phyloP scores from a whole-genome alignment of 2,113 vertebrate species.

The Hemicordylus capensis region DNA sequence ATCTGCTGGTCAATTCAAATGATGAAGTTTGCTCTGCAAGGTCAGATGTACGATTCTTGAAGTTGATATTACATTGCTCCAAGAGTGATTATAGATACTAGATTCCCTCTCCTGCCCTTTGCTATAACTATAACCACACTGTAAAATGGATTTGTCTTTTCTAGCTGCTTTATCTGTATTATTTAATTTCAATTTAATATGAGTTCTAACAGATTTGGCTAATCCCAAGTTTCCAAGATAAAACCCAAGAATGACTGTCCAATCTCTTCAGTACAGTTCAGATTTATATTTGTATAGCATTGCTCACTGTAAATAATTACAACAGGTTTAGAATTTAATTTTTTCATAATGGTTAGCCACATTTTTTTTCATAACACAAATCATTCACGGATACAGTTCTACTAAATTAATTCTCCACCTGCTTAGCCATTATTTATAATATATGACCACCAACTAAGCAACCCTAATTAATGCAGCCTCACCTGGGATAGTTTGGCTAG shows the following conservation, averaged over 20 bases:
- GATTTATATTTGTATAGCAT: background rate
- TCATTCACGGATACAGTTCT: background rate
- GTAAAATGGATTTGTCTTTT: background rate
- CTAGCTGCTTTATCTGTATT: background rate
- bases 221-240: background rate
- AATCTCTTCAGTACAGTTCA: background rate
- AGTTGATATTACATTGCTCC: background rate
- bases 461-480: background rate
- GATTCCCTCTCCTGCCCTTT: background rate
- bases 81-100: background rate
- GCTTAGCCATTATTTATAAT: background rate
- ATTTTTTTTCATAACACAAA: background rate
- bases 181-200: background rate
- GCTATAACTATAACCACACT: background rate
- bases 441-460: background rate
- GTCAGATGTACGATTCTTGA: background rate
- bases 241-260: background rate
- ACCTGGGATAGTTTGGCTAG: background rate
- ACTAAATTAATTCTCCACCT: background rate
- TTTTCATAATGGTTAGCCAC: background rate
- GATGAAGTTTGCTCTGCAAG: too few species aligned
- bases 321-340: background rate
- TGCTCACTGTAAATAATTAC: background rate
- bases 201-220: background rate
- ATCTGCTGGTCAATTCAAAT: too few species aligned